These are phyloP conservation scores for Scopus umbretta DNA, from an alignment of 2,113 vertebrate species.

Conservation along the genomic window DNA sequence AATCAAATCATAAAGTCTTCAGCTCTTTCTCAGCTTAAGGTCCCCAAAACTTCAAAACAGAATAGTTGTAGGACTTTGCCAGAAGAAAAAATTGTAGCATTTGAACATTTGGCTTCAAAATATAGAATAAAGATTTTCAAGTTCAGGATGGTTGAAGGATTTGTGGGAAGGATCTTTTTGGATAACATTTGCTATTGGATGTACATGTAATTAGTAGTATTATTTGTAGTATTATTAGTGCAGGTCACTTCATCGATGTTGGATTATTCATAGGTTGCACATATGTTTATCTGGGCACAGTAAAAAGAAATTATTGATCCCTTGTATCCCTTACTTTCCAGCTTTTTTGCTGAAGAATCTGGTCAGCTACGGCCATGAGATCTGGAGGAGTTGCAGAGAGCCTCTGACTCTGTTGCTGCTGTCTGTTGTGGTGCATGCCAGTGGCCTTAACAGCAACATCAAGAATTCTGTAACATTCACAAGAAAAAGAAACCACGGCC, in stretches of 20 bases:
- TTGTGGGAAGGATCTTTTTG: neutral
- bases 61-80: neutral
- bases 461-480: neutral
- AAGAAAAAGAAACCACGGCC: neutral
- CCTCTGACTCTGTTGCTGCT: neutral
- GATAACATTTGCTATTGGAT: neutral
- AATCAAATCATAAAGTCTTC: neutral
- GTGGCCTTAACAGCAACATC: neutral
- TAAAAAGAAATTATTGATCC: neutral
- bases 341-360: neutral
- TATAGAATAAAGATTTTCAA: neutral
- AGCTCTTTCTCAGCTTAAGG: neutral
- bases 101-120: neutral
- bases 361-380: neutral
- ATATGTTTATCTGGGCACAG: neutral
- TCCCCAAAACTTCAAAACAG: neutral
- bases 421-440: neutral
- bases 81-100: neutral
- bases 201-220: neutral
- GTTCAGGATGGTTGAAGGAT: neutral
- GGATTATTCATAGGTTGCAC: neutral
- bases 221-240: neutral
- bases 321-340: neutral
- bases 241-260: neutral
- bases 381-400: neutral